Percentiles rank a stretch among this genome's conserved stretches.
Conservation (phyloP, 2,797 vertebrate species). For the Myripristis murdjan region DNA sequence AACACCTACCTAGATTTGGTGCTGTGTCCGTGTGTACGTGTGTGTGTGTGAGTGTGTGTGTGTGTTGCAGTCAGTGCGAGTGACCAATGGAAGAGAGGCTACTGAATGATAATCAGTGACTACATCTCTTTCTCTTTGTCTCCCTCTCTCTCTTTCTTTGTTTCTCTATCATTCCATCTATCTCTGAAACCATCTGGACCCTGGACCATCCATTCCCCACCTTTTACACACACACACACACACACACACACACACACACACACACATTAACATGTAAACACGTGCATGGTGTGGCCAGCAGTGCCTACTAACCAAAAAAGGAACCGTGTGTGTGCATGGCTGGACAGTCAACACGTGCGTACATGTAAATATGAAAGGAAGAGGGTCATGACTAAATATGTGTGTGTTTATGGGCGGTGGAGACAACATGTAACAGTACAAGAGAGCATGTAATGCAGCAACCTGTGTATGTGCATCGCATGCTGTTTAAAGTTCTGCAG, state of each 20-base stretch:
- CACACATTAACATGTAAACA: too few relatives aligned
- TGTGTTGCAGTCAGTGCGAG: too few relatives aligned
- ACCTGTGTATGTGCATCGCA: neutral
- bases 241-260: slow-evolving; percentile 10
- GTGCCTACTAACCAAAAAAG: too few relatives aligned
- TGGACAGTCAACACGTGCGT: slow-evolving; percentile 1
- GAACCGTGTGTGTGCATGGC: neutral
- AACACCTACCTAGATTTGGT: slow-evolving; percentile 52
- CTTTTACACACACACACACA: too few relatives aligned
- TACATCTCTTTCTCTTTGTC: slow-evolving; percentile 25
- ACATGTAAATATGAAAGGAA: neutral
- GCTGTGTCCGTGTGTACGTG: slow-evolving; percentile 7
- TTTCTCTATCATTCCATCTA: slow-evolving; percentile 43
- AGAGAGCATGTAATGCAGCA: too few relatives aligned
- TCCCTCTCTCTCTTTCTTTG: slow-evolving; percentile 21
- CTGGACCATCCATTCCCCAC: neutral
- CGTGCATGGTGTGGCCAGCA: too few relatives aligned
- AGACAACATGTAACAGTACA: too few relatives aligned
- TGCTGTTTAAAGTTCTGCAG: neutral
- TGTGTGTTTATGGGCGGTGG: too few relatives aligned
- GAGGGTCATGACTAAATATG: too few relatives aligned
- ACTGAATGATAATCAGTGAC: slow-evolving; percentile 51
- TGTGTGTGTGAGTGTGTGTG: slow-evolving; percentile 12
- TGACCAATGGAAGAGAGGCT: slow-evolving; percentile 47
- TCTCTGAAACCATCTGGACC: slow-evolving; percentile 55